Base-by-base conservation (phyloP, 2,113 vertebrate species). In the Heterocephalus glaber region DNA sequence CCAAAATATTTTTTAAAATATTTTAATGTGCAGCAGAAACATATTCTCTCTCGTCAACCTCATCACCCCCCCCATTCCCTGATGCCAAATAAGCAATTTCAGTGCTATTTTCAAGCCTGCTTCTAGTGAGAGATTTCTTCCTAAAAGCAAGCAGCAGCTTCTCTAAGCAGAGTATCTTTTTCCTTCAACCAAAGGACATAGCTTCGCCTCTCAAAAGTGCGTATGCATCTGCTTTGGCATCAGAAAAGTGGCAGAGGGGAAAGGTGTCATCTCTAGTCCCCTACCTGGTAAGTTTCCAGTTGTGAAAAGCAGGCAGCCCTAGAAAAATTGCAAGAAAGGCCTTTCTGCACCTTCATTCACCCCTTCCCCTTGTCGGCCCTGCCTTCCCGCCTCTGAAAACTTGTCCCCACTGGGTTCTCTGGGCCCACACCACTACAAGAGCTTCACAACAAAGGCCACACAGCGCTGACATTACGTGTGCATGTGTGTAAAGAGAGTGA, bases 1-100 rank as follows among this genome's bases (percentile, higher is more conserved):
- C 94, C 49, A 92, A 97, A 97, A 93, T 94, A 96, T 90, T 96
- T 96, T 83, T 49, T 24, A 4, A 90, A 97, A 89, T 86, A 96
- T 95, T 92, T 97, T 74, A 35, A 66, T 72, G 90, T 95, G n/a
- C n/a, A 87, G 6, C 68, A 92, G 70, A 96, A 95, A 89, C 85
- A 87, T 52, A 61, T 61, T 95, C 77, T 96, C 44, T 93, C 68
- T 86, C 66, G 65, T 94, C 54, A 79, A 76, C 56, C 92, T 65
- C 28, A 70, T 63, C 68, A 63, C 26, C 47, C 52, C 80, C 52
- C 66, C 72, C 35, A 84, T 68, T 74, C 47, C 5, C 20, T 90
- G 47, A 68, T 90, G 90, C 41, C 85, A 96, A 96, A 93, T 47
- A 61, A 81, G 77, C 74, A 70, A 49, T 72, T 22, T n/a, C 58